phyloP scores from a whole-genome alignment of 2,113 vertebrate species.

The Plestiodon gilberti region DNA sequence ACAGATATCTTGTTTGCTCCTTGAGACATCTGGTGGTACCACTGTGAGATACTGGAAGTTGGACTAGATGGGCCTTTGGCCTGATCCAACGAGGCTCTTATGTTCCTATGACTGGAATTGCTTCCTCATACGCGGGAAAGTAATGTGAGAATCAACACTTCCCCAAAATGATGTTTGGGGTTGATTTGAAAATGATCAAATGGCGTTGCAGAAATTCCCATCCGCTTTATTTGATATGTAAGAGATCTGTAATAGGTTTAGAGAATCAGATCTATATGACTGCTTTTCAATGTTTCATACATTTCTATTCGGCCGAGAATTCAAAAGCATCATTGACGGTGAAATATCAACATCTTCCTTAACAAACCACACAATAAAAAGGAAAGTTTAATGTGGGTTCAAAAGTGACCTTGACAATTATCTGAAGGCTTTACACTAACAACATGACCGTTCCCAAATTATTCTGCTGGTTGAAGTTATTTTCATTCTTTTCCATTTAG shows the following conservation, averaged over 20 bases:
- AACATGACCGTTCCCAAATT: conserved; percentile 12
- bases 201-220: background rate
- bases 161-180: background rate
- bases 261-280: background rate
- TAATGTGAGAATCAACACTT: background rate
- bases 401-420: background rate
- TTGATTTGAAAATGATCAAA: background rate
- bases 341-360: background rate
- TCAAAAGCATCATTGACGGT: background rate
- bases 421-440: background rate
- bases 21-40: too few relatives aligned
- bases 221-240: background rate
- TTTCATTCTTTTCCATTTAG: conserved; percentile 43
- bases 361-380: conserved; percentile 13
- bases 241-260: background rate
- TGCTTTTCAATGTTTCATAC: background rate
- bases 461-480: conserved; percentile 21
- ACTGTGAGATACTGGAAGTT: too few relatives aligned
- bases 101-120: too few relatives aligned
- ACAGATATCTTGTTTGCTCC: too few relatives aligned
- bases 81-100: too few relatives aligned
- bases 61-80: too few relatives aligned
- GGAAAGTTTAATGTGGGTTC: background rate
- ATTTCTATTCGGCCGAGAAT: background rate
- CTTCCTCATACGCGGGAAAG: background rate